These are phyloP conservation scores for Leptatherina wallacei DNA, from an alignment of 2,797 vertebrate genomes.

Conservation along the genomic window DNA sequence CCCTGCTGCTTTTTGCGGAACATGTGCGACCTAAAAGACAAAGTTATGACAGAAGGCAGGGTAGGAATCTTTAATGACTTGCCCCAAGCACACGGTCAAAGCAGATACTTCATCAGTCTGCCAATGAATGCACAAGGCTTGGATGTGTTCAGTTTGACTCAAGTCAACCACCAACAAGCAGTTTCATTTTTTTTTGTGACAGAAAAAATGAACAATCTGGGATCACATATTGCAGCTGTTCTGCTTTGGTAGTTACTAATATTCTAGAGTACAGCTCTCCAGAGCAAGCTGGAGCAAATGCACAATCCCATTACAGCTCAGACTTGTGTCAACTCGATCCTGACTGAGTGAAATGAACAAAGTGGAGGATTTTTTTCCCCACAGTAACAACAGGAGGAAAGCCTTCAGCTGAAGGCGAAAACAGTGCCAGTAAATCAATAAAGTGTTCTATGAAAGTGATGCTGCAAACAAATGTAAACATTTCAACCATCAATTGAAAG, in stretches of 20 bases:
- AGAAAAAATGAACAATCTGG: constrained; percentile 12
- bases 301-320: constrained; percentile 31
- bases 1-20: constrained; percentile 64
- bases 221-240: constrained; percentile 15
- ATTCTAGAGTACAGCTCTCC: constrained; percentile 2
- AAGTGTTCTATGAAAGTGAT: not conserved
- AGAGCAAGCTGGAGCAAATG: constrained; percentile 6
- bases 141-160: constrained; percentile 18
- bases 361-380: constrained; percentile 1
- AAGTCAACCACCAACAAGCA: constrained; percentile 3
- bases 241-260: not conserved
- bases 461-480: not conserved
- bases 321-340: constrained; percentile 41
- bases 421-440: not conserved
- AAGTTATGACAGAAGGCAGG: constrained; percentile 74
- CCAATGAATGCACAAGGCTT: not conserved
- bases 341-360: constrained; percentile 19
- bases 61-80: constrained; percentile 78
- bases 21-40: constrained; percentile 68
- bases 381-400: not conserved
- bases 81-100: constrained; percentile 55
- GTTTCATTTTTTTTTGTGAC: not conserved
- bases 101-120: constrained; percentile 33
- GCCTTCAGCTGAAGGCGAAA: not conserved
- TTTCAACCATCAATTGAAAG: not conserved